Evolutionary conservation across 2,888 invertebrate genomes (phyloP).

Genomic region (Drosophila birchii): DNA sequence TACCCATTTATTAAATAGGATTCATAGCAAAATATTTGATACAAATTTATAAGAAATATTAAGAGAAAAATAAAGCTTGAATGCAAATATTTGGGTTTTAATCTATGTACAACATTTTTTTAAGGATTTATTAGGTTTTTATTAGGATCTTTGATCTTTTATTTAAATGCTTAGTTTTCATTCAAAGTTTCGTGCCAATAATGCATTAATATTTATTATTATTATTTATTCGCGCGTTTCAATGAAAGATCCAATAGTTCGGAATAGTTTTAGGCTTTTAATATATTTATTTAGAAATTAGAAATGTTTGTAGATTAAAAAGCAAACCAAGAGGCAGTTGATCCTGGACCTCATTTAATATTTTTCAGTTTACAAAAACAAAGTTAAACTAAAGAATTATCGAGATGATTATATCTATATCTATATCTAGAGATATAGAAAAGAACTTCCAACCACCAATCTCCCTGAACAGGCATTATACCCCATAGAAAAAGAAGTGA

Average conservation of each 20-base stretch:
- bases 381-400: neutral
- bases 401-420: no score
- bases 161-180: neutral
- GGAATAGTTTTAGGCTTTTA: neutral
- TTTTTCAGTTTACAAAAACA: neutral
- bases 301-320: neutral
- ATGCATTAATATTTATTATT: neutral
- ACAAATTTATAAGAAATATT: neutral
- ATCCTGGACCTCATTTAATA: neutral
- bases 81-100: no score
- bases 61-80: neutral
- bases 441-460: neutral
- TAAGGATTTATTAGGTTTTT: no score
- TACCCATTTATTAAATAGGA: no score
- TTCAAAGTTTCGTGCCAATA: neutral
- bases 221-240: neutral
- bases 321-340: neutral
- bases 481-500: conserved; percentile 14
- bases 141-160: no score
- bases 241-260: neutral
- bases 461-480: neutral
- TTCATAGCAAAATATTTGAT: neutral
- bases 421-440: neutral
- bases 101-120: no score
- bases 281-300: neutral